A percentile compares a stretch with the other conserved stretches of the same genome.
These are phyloP conservation scores for Meiosimyza decipiens DNA, from an alignment of 2,888 invertebrate species.

Conservation along the genomic window DNA sequence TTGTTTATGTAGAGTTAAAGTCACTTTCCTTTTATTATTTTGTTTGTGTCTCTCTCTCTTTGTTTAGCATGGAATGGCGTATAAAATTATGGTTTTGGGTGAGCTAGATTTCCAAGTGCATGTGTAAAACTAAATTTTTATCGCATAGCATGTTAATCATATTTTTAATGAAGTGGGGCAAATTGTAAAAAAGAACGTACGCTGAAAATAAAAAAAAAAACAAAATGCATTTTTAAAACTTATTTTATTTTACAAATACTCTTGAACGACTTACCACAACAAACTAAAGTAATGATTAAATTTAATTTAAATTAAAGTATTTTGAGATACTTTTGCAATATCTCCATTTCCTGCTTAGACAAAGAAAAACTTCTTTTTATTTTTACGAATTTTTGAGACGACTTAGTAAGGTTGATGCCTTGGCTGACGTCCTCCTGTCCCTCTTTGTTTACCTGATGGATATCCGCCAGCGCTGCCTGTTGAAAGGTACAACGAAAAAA, in stretches of 20 bases:
- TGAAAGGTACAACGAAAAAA: slow-evolving; percentile 35
- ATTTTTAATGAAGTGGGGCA: background rate
- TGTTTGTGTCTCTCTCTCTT: background rate
- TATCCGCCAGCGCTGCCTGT: slow-evolving; percentile 67
- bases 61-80: slow-evolving; percentile 23
- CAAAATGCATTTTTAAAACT: background rate
- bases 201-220: slow-evolving; percentile 26
- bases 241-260: background rate
- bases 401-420: slow-evolving; percentile 88
- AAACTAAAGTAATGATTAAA: slow-evolving; percentile 40
- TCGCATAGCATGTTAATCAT: too few species aligned
- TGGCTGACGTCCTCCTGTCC: slow-evolving; percentile 83
- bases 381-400: slow-evolving; percentile 37
- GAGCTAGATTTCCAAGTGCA: too few species aligned
- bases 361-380: slow-evolving; percentile 36
- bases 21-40: slow-evolving; percentile 7
- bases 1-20: background rate
- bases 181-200: slow-evolving; percentile 32
- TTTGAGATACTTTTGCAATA: slow-evolving; percentile 31
- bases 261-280: slow-evolving; percentile 46
- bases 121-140: too few species aligned
- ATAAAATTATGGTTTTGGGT: background rate
- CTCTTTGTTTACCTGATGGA: slow-evolving; percentile 86
- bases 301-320: slow-evolving; percentile 27
- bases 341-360: slow-evolving; percentile 18